phyloP scores from a whole-genome alignment of 2,113 vertebrate genomes.

The Oreotrochilus melanogaster region DNA sequence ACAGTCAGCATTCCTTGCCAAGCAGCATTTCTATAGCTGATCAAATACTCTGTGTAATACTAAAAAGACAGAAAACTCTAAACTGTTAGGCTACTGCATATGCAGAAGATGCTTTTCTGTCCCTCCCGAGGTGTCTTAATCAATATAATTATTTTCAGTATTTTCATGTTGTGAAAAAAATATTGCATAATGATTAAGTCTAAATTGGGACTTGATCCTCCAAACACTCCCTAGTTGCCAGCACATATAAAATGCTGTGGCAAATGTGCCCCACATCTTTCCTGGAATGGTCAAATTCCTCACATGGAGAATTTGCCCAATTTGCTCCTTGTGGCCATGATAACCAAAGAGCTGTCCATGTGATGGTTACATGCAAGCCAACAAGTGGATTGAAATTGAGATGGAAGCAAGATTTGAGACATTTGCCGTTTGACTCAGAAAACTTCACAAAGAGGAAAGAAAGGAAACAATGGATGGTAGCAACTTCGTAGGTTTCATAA shows the following conservation, averaged over 20 bases:
- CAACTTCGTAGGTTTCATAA: not conserved
- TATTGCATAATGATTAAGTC: not conserved
- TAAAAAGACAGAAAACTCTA: not conserved
- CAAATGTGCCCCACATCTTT: not conserved
- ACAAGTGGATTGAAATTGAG: not conserved
- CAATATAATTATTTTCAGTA: constrained; percentile 7
- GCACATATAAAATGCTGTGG: not conserved
- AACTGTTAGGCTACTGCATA: constrained; percentile 11
- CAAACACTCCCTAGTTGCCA: not conserved
- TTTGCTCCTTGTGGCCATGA: not conserved
- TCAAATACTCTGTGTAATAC: constrained; percentile 42
- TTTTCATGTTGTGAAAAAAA: constrained; percentile 4
- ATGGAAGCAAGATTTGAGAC: not conserved
- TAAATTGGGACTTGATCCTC: not conserved
- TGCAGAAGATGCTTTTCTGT: constrained; percentile 11
- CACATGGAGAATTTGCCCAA: not conserved
- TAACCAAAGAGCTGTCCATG: not conserved
- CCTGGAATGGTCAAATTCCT: not conserved
- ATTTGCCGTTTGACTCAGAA: not conserved
- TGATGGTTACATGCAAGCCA: not conserved
- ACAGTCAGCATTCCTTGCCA: constrained; percentile 58
- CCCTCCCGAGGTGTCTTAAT: constrained; percentile 50
- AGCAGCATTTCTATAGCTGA: constrained; percentile 57
- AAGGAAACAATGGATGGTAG: not conserved
- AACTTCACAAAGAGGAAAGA: not conserved